These are phyloP conservation scores for Drosophila testacea DNA, from an alignment of 2,888 invertebrate genomes.

Conservation along the genomic window DNA sequence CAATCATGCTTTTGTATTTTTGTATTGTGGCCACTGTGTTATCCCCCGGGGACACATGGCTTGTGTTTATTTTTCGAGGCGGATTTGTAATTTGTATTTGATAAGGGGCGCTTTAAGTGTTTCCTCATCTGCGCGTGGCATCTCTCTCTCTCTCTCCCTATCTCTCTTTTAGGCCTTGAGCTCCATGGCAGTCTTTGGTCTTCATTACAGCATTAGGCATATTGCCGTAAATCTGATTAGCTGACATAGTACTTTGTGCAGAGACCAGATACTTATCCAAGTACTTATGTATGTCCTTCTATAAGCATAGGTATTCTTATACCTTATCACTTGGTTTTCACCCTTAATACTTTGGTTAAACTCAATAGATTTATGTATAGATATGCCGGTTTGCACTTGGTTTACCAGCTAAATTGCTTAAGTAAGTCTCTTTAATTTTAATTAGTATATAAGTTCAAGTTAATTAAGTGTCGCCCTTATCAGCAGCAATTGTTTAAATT, in stretches of 20 bases:
- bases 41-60: constrained; percentile 18
- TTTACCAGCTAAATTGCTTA: neutral
- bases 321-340: constrained; percentile 2
- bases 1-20: constrained; percentile 75
- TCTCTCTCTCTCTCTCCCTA: constrained; percentile 7
- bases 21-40: constrained; percentile 41
- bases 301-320: constrained; percentile 15
- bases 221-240: constrained; percentile 62
- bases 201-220: constrained; percentile 70
- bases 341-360: constrained; percentile 1
- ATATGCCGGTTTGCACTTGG: neutral
- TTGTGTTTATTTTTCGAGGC: constrained; percentile 20
- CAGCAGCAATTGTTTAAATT: too few species aligned
- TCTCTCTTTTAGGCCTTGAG: constrained; percentile 7
- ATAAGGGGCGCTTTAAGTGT: constrained; percentile 64
- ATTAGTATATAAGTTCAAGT: neutral
- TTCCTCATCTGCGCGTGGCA: constrained; percentile 44
- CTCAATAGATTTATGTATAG: constrained; percentile 9
- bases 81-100: constrained; percentile 80
- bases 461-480: neutral
- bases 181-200: constrained; percentile 40
- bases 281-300: constrained; percentile 3
- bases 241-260: constrained; percentile 24
- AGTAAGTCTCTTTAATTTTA: constrained; percentile 1
- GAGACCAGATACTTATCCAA: constrained; percentile 17